Evolutionary conservation across 2,113 vertebrate genomes (phyloP).

Genomic region (Otus sunia): DNA sequence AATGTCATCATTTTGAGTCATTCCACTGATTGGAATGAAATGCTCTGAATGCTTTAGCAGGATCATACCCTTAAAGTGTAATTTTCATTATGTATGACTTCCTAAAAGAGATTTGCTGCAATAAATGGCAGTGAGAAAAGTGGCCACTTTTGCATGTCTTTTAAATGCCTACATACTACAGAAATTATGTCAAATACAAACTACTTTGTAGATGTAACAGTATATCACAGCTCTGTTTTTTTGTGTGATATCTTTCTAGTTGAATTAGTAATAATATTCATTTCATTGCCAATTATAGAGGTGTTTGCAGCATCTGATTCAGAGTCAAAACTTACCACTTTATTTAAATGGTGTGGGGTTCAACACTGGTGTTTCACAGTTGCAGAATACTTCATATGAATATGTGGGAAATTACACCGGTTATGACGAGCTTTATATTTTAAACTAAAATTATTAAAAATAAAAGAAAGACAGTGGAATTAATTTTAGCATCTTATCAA

Average conservation of each 20-base stretch:
- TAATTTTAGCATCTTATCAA: background rate
- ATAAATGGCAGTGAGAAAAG: background rate
- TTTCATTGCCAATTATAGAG: background rate
- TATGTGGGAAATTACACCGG: background rate
- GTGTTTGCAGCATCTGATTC: background rate
- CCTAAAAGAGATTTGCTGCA: constrained; percentile 29
- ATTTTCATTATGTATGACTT: constrained; percentile 37
- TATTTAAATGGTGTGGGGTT: background rate
- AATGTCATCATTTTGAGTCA: background rate
- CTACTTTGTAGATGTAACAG: background rate
- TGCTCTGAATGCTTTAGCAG: background rate
- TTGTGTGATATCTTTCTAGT: background rate
- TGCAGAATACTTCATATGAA: background rate
- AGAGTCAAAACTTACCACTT: background rate
- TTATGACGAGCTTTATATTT: background rate
- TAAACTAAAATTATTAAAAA: background rate
- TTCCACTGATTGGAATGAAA: background rate
- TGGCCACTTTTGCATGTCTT: background rate
- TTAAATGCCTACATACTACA: constrained; percentile 8
- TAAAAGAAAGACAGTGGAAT: background rate
- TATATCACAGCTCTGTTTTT: background rate
- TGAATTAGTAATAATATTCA: background rate
- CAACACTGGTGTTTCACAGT: background rate
- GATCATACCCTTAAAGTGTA: background rate
- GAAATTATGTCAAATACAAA: background rate